phyloP scores from a whole-genome alignment of 2,113 vertebrate genomes.

The Erpornis zantholeuca region DNA sequence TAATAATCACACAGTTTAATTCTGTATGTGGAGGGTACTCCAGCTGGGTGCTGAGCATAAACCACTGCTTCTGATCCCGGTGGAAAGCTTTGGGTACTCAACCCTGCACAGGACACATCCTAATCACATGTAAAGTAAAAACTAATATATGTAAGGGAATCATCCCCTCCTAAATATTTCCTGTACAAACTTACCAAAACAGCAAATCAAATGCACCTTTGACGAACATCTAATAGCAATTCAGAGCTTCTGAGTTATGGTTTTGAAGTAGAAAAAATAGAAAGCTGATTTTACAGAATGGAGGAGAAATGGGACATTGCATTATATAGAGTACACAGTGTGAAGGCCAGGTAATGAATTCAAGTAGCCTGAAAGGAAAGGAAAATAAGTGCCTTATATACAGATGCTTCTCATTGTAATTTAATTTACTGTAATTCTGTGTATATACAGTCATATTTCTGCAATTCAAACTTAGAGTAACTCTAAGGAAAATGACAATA shows the following conservation, averaged over 20 bases:
- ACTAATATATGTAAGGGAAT: neutral
- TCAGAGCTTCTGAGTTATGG: neutral
- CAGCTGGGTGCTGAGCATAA: neutral
- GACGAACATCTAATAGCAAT: neutral
- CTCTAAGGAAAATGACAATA: neutral
- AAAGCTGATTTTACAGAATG: neutral
- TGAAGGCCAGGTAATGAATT: neutral
- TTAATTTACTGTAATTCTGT: neutral
- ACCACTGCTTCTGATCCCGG: neutral
- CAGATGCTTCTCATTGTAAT: neutral
- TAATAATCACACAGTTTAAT: neutral
- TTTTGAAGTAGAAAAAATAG: neutral
- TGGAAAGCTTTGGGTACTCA: neutral
- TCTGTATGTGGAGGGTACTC: neutral
- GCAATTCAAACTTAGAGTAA: neutral
- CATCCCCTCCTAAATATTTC: neutral
- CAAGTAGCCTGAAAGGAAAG: neutral
- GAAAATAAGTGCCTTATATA: neutral
- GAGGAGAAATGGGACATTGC: neutral
- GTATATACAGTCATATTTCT: neutral
- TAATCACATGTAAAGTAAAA: neutral
- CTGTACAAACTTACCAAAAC: neutral
- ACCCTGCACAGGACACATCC: neutral
- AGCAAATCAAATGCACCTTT: neutral
- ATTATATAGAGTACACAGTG: neutral